These are phyloP conservation scores for Campylorhamphus procurvoides DNA, from an alignment of 2,113 vertebrate genomes.

Conservation along the genomic window DNA sequence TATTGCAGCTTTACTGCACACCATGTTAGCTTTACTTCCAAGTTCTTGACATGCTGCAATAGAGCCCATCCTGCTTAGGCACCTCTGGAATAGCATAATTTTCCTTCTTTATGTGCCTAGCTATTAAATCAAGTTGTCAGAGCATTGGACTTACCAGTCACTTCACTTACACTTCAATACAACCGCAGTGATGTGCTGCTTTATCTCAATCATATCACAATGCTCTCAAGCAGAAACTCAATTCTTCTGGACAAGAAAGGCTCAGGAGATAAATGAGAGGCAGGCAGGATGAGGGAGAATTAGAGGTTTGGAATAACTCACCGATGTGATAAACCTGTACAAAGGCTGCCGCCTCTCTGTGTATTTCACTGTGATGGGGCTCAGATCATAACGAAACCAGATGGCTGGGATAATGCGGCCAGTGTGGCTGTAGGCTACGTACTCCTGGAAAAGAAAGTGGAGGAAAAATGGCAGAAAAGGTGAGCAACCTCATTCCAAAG, in stretches of 20 bases:
- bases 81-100: background rate
- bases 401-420: constrained; percentile 97
- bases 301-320: constrained; percentile 72
- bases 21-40: background rate
- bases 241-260: background rate
- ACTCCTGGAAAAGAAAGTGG: constrained; percentile 80
- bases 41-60: background rate
- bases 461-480: background rate
- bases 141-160: background rate
- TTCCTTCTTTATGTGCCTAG: background rate
- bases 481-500: background rate
- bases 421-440: constrained; percentile 97
- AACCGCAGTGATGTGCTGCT: background rate
- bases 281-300: background rate
- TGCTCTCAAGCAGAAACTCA: background rate
- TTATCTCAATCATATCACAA: background rate
- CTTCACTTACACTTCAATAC: background rate
- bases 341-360: constrained; percentile 94
- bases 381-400: constrained; percentile 98
- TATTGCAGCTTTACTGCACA: background rate
- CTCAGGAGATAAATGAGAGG: background rate
- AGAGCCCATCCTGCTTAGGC: background rate
- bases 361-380: constrained; percentile 99
- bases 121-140: background rate
- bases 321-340: constrained; percentile 97